phyloP scores from a whole-genome alignment of 2,797 vertebrate genomes.

The Threskiornis aethiopicus region DNA sequence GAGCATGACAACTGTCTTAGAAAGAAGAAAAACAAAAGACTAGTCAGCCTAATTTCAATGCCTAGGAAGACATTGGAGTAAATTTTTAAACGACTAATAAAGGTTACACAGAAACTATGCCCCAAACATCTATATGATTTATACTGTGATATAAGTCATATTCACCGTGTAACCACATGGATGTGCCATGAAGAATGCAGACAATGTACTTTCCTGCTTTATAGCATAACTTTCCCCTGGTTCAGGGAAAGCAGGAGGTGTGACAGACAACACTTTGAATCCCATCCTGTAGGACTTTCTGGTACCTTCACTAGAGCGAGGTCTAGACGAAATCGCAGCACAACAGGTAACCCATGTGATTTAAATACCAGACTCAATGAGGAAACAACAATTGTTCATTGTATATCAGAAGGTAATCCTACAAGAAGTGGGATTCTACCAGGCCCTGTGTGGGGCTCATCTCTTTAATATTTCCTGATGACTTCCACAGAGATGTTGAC shows the following conservation, averaged over 20 bases:
- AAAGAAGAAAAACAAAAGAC: neutral
- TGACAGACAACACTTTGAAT: neutral
- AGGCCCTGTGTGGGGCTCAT: neutral
- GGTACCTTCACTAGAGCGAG: neutral
- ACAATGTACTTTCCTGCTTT: neutral
- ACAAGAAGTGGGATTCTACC: neutral
- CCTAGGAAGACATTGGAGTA: neutral
- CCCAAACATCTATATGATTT: neutral
- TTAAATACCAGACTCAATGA: neutral
- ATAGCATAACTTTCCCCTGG: neutral
- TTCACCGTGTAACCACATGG: neutral
- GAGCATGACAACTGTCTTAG: neutral
- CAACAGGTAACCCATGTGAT: neutral
- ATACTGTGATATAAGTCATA: neutral
- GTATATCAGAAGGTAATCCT: neutral
- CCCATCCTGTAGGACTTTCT: neutral
- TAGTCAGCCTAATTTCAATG: neutral
- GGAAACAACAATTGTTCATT: neutral
- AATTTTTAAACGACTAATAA: neutral
- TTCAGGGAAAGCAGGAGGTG: neutral
- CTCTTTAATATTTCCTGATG: neutral
- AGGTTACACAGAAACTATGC: neutral
- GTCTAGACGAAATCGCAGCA: neutral
- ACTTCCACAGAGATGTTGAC: neutral
- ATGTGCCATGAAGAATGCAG: neutral